phyloP scores from a whole-genome alignment of 37 sponge, comb jelly and placozoan species.

The Hormiphora californensis region DNA sequence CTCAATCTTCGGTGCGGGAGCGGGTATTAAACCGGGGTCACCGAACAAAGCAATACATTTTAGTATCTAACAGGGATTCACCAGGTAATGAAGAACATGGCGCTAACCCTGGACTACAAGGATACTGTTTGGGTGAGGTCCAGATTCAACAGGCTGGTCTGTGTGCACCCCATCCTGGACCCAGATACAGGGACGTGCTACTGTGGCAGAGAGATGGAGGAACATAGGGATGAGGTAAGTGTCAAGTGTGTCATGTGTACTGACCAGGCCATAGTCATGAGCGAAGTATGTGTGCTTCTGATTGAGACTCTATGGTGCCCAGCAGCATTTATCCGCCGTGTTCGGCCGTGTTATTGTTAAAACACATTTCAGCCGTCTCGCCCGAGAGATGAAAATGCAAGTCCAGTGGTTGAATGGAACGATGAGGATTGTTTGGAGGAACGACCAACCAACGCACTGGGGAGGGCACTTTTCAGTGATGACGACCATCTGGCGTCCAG shows the following conservation, averaged over 20 bases:
- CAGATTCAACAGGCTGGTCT: background rate
- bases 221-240: no score
- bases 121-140: background rate
- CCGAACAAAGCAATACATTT: no score
- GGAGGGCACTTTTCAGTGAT: background rate
- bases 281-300: no score
- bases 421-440: background rate
- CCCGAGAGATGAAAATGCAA: background rate
- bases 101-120: background rate
- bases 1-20: no score
- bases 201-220: background rate
- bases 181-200: background rate
- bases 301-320: no score
- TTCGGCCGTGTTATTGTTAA: no score
- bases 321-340: no score
- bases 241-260: no score
- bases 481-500: background rate
- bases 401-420: background rate
- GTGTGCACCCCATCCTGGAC: background rate
- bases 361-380: background rate
- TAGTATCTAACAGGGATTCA: no score
- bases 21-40: no score
- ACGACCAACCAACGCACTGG: background rate
- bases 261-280: no score
- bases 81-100: conserved; percentile 2